These are phyloP conservation scores for Guaruba guarouba DNA, from an alignment of 2,113 vertebrate species.

Conservation along the genomic window DNA sequence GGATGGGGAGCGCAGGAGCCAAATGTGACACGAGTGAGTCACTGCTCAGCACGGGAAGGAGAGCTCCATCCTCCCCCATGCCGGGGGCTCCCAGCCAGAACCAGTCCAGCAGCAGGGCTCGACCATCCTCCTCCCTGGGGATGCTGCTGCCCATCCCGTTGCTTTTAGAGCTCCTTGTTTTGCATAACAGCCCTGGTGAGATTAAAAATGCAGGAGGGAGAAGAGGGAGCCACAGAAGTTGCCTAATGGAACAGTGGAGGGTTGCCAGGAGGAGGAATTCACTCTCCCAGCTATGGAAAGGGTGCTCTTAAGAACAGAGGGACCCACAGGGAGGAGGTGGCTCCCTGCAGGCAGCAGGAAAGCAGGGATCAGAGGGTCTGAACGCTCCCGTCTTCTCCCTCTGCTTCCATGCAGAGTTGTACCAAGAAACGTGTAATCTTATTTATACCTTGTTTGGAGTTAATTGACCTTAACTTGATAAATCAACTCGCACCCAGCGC, in stretches of 20 bases:
- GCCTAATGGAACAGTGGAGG: background rate
- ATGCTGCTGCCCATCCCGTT: rapidly evolving
- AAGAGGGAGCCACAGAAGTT: background rate
- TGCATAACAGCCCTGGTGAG: background rate
- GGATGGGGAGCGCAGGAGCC: background rate
- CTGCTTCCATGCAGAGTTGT: background rate
- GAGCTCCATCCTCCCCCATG: background rate
- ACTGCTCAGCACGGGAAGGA: background rate
- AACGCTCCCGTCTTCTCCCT: rapidly evolving
- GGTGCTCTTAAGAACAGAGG: background rate
- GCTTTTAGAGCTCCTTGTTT: background rate
- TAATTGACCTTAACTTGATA: background rate
- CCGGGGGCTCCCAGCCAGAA: background rate
- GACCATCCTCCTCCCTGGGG: background rate
- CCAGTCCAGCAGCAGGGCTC: background rate
- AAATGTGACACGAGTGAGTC: background rate
- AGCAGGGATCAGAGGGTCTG: rapidly evolving
- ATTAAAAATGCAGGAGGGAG: background rate
- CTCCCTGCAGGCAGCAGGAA: background rate
- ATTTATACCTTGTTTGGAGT: background rate
- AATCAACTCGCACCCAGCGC: background rate
- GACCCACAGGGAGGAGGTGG: background rate
- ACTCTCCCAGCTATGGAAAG: background rate
- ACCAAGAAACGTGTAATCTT: background rate
- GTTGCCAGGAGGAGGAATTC: slow-evolving; percentile 5